These are phyloP conservation scores for Parasteatoda tepidariorum DNA, from an alignment of 1,140 invertebrate species.

Conservation along the genomic window DNA sequence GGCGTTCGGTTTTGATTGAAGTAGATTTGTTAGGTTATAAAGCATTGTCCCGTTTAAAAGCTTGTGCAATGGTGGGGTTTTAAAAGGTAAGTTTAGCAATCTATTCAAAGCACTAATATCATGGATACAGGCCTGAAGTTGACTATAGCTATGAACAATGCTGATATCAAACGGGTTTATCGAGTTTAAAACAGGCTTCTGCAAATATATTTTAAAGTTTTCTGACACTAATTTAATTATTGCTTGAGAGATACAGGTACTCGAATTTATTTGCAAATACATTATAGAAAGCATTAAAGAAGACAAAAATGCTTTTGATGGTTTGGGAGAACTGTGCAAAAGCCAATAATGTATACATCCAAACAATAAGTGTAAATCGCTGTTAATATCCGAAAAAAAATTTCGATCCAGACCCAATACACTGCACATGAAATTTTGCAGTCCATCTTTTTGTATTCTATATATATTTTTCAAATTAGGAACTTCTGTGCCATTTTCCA, in stretches of 20 bases:
- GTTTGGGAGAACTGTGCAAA: conserved; percentile 66
- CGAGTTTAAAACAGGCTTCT: conserved; percentile 19
- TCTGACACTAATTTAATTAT: background rate
- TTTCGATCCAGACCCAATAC: conserved; percentile 55
- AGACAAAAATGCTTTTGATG: conserved; percentile 30
- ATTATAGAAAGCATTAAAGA: conserved; percentile 32
- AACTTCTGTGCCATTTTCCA: conserved; percentile 63
- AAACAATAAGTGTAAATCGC: conserved; percentile 75
- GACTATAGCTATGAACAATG: conserved; percentile 39
- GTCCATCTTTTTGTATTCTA: conserved; percentile 35
- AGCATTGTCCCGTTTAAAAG: conserved; percentile 25
- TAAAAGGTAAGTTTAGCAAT: conserved; percentile 20
- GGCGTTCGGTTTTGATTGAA: too few relatives aligned
- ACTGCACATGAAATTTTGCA: conserved; percentile 61
- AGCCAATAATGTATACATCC: conserved; percentile 78
- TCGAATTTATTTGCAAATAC: too few relatives aligned
- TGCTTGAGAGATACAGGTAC: too few relatives aligned
- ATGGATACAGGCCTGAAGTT: conserved; percentile 36
- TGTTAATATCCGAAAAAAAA: conserved; percentile 70
- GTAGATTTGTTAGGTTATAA: conserved; percentile 49
- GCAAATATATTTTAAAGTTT: conserved; percentile 39
- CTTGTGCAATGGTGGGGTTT: conserved; percentile 2
- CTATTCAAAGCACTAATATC: conserved; percentile 18
- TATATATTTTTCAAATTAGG: conserved; percentile 62
- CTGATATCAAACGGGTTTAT: conserved; percentile 6